A percentile compares a stretch with the other conserved stretches of the same genome.
Evolutionary conservation across 2,113 vertebrate species (phyloP).

Genomic region (Haliaeetus leucogaster): DNA sequence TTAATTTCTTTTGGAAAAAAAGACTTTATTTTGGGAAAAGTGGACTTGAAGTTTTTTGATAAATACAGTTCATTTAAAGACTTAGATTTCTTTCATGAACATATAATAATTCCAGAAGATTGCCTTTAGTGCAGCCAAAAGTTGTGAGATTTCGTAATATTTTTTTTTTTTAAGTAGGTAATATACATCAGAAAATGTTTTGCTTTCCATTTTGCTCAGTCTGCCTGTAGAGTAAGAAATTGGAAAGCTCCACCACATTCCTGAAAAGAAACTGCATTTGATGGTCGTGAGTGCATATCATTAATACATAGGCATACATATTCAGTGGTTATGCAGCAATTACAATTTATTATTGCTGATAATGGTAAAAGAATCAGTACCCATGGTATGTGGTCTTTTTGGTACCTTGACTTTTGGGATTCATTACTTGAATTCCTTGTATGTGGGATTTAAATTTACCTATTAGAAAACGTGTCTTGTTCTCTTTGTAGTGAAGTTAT

Average conservation of each 20-base stretch:
- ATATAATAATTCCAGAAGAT: background rate
- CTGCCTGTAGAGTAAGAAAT: background rate
- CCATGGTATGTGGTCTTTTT: background rate
- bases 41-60: background rate
- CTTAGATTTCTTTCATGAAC: background rate
- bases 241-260: background rate
- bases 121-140: background rate
- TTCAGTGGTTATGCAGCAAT: background rate
- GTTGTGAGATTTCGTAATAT: background rate
- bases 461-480: background rate
- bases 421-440: background rate
- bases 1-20: background rate
- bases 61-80: background rate
- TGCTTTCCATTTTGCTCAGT: background rate
- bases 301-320: background rate
- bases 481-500: background rate
- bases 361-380: background rate
- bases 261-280: background rate
- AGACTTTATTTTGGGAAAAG: background rate
- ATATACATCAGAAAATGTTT: background rate
- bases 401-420: background rate
- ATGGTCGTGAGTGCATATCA: background rate
- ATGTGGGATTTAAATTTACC: background rate
- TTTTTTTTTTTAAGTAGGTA: background rate
- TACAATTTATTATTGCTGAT: background rate